A percentile compares a stretch with the other conserved stretches of the same genome.
Evolutionary conservation across 2,888 invertebrate genomes (phyloP).

Genomic region (Papilio demoleus): DNA sequence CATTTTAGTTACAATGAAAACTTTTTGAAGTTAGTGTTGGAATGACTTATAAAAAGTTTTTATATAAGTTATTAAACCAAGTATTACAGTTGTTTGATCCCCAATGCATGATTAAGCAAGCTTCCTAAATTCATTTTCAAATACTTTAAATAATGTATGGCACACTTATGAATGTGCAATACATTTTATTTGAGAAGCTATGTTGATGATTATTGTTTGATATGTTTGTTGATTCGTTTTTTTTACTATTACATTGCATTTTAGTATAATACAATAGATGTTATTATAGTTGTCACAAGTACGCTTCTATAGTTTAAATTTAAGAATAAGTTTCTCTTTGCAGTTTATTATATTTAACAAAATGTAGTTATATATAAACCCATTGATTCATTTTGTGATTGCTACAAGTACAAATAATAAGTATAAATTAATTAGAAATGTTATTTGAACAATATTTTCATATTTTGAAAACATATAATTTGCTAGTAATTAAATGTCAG

Average conservation of each 20-base stretch:
- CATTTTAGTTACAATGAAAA: neutral
- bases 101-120: slow-evolving; percentile 24
- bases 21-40: neutral
- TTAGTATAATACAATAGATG: slow-evolving; percentile 10
- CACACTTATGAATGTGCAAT: neutral
- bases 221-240: slow-evolving; percentile 2
- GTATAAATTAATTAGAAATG: slow-evolving; percentile 3
- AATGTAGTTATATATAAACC: slow-evolving; percentile 10
- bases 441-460: neutral
- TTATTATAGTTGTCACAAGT: slow-evolving; percentile 6
- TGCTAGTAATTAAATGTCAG: neutral
- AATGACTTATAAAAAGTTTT: neutral
- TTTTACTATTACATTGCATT: neutral
- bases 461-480: neutral
- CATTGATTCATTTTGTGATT: slow-evolving; percentile 33
- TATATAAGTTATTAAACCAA: neutral
- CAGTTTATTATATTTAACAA: slow-evolving; percentile 2
- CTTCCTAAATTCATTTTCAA: slow-evolving; percentile 1
- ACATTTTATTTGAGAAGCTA: slow-evolving; percentile 14
- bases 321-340: neutral
- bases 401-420: slow-evolving; percentile 39
- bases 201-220: neutral
- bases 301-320: slow-evolving; percentile 1
- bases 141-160: neutral
- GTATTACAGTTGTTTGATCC: slow-evolving; percentile 16